Conservation (phyloP, 1,140 invertebrate genomes). For the Pinna nobilis region DNA sequence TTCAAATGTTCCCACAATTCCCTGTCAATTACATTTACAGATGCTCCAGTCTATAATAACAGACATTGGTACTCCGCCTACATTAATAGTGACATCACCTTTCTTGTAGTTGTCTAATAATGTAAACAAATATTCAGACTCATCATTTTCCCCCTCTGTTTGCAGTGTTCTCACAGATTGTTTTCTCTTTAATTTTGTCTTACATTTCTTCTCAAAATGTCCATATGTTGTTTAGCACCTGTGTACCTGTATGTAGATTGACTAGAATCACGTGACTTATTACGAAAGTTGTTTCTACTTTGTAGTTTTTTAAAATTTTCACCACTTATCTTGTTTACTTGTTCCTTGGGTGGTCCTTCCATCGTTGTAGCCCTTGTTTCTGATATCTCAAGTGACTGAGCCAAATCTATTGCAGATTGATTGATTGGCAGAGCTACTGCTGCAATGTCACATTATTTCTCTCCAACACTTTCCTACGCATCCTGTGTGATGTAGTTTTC, state of each 20-base stretch:
- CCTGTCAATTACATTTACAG: conserved; percentile 26
- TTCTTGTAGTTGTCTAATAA: background rate
- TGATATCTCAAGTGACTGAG: conserved; percentile 24
- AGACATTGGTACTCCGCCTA: conserved; percentile 16
- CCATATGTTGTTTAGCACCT: conserved; percentile 9
- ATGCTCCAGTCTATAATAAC: conserved; percentile 37
- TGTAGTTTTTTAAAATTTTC: background rate
- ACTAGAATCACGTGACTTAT: conserved; percentile 23
- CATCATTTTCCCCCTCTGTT: no score
- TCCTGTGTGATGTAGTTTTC: conserved; percentile 28
- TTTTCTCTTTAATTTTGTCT: conserved; percentile 9
- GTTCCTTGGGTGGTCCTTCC: conserved; percentile 25
- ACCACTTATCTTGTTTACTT: background rate
- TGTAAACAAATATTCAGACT: no score
- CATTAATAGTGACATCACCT: conserved; percentile 5
- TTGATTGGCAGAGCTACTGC: no score
- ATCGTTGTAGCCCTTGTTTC: conserved; percentile 37
- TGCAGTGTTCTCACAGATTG: no score
- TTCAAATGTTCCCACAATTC: conserved; percentile 27
- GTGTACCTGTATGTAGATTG: background rate
- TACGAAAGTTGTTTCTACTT: background rate
- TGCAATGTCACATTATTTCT: conserved; percentile 26
- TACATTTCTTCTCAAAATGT: conserved; percentile 32
- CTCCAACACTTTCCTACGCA: conserved; percentile 40
- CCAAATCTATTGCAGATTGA: conserved; percentile 28